Base-by-base conservation (phyloP, 2,113 vertebrate genomes). In the Phrynocephalus versicolor region DNA sequence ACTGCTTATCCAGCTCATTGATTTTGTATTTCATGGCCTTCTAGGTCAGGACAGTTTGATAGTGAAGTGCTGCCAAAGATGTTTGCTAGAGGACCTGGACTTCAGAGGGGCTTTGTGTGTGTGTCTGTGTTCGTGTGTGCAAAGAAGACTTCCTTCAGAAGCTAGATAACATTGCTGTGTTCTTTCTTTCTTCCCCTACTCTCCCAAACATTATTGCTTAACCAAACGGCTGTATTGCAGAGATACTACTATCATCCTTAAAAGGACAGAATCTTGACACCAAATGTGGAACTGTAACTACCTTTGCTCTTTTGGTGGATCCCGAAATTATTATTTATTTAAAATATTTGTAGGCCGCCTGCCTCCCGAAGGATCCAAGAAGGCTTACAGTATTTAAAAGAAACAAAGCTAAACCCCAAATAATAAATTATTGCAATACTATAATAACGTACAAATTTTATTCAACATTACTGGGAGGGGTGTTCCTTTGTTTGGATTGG, bases 1-100 rank as follows among this genome's bases (percentile, higher is more conserved):
- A 82, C 72, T 88, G 83, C 64, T 78, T 82, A 77, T 81, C 79
- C 83, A 55, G 62, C 79, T 71, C 57, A 85, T 88, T 88, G 81
- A 85, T 85, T 82, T 72, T 85, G 74, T 55, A 64, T 83, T 83
- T 83, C 81, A 57, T 76, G 74, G 74, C 45, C 72, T 71, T 81
- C n/a, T 85, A 39, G 51, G 64, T 81, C 78, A 85, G 45, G 72
- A 82, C 12, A 73, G 60, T 82, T 88, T 89, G 64, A 79, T 88
- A n/a, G 7, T 87, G 33, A 86, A 85, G 1, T 58, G 0, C 87
- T 92, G 93, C 69, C 25, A 86, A 80, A 74, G 27, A 41, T 76
- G 33, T 78, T 88, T 82, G 87, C 89, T 88, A 83, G 30, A 90
- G 90, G 83, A 4, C 8, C 25, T 3, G 21, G 1, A n/a, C 79